phyloP scores from a whole-genome alignment of 2,888 invertebrate species.

The Onthophagus sagittarius region DNA sequence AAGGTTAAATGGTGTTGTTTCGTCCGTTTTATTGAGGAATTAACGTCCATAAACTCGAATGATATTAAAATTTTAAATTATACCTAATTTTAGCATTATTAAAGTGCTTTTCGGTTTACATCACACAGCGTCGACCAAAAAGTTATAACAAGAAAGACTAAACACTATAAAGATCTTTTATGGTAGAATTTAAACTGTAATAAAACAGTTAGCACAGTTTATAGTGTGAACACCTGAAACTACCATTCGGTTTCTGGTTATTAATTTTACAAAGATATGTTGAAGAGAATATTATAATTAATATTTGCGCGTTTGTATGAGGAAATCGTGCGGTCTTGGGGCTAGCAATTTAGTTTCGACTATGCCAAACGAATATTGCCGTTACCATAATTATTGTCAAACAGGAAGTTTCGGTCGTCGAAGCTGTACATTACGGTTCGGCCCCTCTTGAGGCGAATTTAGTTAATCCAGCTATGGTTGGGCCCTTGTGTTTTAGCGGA shows the following conservation, averaged over 20 bases:
- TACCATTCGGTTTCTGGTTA: not conserved
- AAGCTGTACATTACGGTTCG: not conserved
- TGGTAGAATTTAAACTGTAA: not conserved
- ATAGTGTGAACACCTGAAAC: not conserved
- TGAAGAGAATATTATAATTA: no score
- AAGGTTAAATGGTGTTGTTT: not conserved
- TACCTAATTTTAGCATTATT: not conserved
- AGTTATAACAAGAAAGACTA: not conserved
- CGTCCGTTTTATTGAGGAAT: not conserved
- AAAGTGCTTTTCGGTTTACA: not conserved
- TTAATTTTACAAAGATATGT: not conserved
- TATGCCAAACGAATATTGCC: not conserved
- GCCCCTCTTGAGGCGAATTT: not conserved
- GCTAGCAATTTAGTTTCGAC: not conserved
- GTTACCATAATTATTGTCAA: not conserved
- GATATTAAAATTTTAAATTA: not conserved
- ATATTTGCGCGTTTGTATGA: not conserved
- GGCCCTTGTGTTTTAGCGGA: constrained; percentile 8
- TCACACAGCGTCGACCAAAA: not conserved
- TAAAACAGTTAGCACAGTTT: not conserved
- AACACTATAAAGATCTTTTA: not conserved
- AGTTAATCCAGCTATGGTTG: constrained; percentile 7
- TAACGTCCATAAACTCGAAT: not conserved
- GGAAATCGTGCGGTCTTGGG: not conserved
- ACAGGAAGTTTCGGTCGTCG: not conserved